Evolutionary conservation across 2,888 invertebrate genomes (phyloP).

Genomic region (Ellobium chinense): DNA sequence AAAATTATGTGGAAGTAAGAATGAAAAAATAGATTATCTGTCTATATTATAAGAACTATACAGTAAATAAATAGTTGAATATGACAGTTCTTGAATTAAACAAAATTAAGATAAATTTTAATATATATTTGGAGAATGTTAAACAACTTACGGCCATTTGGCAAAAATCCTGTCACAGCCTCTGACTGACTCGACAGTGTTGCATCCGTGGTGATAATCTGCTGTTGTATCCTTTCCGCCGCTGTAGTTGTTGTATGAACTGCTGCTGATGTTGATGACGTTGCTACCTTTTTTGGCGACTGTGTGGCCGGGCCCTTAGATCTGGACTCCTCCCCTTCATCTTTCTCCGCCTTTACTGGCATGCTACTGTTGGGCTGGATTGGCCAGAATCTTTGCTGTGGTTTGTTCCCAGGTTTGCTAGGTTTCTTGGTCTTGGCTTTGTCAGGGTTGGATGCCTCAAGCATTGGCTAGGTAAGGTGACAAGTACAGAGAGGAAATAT

Average conservation of each 20-base stretch:
- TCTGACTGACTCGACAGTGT: slow-evolving; percentile 19
- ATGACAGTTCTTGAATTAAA: too few species aligned
- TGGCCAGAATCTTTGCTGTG: slow-evolving; percentile 87
- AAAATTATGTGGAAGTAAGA: too few species aligned
- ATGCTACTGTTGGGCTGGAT: slow-evolving; percentile 83
- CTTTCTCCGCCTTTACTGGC: slow-evolving; percentile 15
- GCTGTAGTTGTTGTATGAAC: neutral
- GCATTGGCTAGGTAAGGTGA: slow-evolving; percentile 87
- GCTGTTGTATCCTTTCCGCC: slow-evolving; percentile 19
- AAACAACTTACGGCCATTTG: too few species aligned
- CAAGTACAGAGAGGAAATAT: too few species aligned
- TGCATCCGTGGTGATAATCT: slow-evolving; percentile 11
- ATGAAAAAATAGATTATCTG: too few species aligned
- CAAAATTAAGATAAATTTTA: too few species aligned
- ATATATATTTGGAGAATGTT: too few species aligned
- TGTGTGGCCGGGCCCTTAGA: neutral
- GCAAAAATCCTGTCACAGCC: slow-evolving; percentile 25
- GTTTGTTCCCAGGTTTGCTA: slow-evolving; percentile 79
- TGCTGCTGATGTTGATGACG: slow-evolving; percentile 10
- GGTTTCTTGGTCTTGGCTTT: slow-evolving; percentile 78
- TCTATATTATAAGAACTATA: too few species aligned
- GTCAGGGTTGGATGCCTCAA: slow-evolving; percentile 82
- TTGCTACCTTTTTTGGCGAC: neutral
- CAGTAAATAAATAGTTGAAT: too few species aligned
- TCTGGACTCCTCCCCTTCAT: slow-evolving; percentile 6